Evolutionary conservation across 2,113 vertebrate species (phyloP).

Genomic region (Callorhinus ursinus): DNA sequence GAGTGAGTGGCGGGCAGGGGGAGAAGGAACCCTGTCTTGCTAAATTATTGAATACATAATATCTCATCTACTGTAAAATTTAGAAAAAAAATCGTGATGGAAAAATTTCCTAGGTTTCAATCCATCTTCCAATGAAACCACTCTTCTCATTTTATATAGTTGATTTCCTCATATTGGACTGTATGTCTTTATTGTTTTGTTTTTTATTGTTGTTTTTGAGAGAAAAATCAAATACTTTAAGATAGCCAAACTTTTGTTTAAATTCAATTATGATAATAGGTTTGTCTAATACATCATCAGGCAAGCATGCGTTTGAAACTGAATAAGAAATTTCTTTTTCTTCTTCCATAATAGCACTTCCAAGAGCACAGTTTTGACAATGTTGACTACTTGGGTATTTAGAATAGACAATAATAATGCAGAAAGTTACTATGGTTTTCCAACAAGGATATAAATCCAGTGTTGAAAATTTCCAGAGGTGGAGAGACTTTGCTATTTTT

Average conservation of each 20-base stretch:
- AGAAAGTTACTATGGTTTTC: conserved; percentile 2
- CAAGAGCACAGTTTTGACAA: background rate
- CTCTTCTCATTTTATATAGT: background rate
- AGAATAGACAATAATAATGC: background rate
- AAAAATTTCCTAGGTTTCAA: background rate
- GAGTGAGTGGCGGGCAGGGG: background rate
- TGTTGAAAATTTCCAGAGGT: background rate
- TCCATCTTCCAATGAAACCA: background rate
- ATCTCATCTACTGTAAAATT: background rate
- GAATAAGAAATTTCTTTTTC: background rate
- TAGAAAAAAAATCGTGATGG: background rate
- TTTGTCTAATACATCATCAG: background rate
- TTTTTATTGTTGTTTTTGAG: background rate
- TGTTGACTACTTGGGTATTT: background rate
- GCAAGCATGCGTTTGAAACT: background rate
- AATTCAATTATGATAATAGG: background rate
- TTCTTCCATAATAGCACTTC: background rate
- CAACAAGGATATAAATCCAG: background rate
- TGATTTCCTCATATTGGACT: background rate
- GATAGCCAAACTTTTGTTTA: background rate
- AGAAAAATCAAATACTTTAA: background rate
- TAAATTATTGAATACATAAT: background rate
- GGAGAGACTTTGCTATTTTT: background rate
- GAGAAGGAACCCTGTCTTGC: background rate
- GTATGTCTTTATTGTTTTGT: background rate